Conservation (phyloP, 2,888 invertebrate genomes). For the Noctuana brunneofusca region DNA sequence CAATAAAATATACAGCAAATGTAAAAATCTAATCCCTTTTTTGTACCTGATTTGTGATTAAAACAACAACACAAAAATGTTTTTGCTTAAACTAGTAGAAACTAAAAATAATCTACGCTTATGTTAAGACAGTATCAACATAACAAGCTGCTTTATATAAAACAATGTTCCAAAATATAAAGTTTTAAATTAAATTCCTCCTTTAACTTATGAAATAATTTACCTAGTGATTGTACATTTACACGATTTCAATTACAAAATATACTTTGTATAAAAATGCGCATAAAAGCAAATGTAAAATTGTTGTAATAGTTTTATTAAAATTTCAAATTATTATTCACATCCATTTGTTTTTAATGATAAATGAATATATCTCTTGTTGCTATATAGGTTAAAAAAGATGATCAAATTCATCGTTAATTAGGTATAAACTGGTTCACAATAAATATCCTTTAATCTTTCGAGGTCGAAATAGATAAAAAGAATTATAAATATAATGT, state of each 20-base stretch:
- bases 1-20: conserved; percentile 35
- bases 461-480: too few relatives aligned
- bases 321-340: not conserved
- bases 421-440: not conserved
- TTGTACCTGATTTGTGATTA: conserved; percentile 26
- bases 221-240: not conserved
- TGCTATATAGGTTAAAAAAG: not conserved
- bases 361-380: not conserved
- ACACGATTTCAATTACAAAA: conserved; percentile 7
- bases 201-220: not conserved
- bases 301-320: conserved; percentile 16
- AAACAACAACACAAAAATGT: conserved; percentile 24
- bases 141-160: conserved; percentile 5
- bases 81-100: conserved; percentile 14
- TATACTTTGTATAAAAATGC: conserved; percentile 23
- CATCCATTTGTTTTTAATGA: not conserved
- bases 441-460: too few relatives aligned
- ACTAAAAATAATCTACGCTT: conserved; percentile 6
- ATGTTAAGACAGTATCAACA: conserved; percentile 9
- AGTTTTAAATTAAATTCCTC: not conserved
- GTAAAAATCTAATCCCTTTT: conserved; percentile 15
- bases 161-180: conserved; percentile 11
- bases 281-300: conserved; percentile 31
- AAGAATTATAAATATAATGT: too few relatives aligned
- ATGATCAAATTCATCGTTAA: not conserved